These are phyloP conservation scores for Pycnonotus jocosus DNA, from an alignment of 2,113 vertebrate genomes.

Conservation along the genomic window DNA sequence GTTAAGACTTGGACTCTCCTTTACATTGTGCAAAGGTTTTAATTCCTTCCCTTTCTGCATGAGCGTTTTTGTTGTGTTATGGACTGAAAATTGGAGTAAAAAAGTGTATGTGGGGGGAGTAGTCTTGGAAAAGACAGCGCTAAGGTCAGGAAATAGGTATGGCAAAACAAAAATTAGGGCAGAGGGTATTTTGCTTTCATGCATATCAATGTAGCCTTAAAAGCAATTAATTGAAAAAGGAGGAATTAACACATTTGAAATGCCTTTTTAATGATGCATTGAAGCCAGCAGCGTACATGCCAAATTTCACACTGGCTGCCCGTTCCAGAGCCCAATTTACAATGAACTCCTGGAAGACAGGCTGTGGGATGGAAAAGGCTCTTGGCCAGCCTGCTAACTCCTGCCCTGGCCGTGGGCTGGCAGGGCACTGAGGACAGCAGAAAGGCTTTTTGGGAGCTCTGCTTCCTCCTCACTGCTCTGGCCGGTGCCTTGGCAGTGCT, in stretches of 20 bases:
- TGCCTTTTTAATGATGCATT: slow-evolving; percentile 53
- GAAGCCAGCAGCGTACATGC: not conserved
- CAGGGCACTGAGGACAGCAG: not conserved
- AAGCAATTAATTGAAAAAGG: slow-evolving; percentile 48
- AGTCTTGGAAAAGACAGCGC: not conserved
- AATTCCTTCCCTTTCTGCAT: not conserved
- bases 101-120: not conserved
- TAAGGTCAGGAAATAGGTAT: not conserved
- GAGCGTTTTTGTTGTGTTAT: not conserved
- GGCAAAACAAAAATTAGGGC: slow-evolving; percentile 23
- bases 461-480: fast-evolving
- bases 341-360: slow-evolving; percentile 20
- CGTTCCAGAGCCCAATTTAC: not conserved
- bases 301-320: slow-evolving; percentile 39
- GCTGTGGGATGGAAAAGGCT: not conserved
- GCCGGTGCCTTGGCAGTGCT: not conserved
- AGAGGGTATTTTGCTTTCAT: not conserved
- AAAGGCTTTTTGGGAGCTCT: not conserved
- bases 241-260: slow-evolving; percentile 55
- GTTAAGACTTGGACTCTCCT: not conserved
- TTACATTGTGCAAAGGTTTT: slow-evolving; percentile 19
- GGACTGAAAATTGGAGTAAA: not conserved
- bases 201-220: slow-evolving; percentile 17
- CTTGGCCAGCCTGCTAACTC: not conserved
- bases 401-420: not conserved